These are phyloP conservation scores for Melospiza georgiana DNA, from an alignment of 2,113 vertebrate genomes.

Conservation along the genomic window DNA sequence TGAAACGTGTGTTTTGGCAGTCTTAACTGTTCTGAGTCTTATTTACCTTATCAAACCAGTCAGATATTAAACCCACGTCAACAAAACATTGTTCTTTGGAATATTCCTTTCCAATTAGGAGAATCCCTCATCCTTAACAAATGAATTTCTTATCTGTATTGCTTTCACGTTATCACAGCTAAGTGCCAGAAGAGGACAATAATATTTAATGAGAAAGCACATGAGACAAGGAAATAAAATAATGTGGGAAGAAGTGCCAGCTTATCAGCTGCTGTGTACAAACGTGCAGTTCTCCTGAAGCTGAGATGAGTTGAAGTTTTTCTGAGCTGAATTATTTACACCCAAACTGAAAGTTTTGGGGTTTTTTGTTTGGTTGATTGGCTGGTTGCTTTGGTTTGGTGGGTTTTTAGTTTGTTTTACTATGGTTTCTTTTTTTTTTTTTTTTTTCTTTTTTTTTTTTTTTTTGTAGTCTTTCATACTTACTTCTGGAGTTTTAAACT, in stretches of 20 bases:
- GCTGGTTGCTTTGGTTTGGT: background rate
- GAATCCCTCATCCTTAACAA: constrained; percentile 23
- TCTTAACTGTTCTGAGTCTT: background rate
- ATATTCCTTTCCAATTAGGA: constrained; percentile 36
- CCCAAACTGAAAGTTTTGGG: background rate
- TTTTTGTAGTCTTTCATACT: background rate
- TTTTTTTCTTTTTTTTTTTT: background rate
- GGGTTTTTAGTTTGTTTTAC: too few relatives aligned
- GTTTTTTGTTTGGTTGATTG: fast-evolving
- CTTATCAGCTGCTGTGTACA: background rate
- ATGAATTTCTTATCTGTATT: constrained; percentile 26
- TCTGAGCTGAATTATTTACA: background rate
- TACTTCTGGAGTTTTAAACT: background rate
- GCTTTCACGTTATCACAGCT: background rate
- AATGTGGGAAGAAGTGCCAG: background rate
- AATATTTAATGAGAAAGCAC: background rate
- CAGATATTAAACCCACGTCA: background rate
- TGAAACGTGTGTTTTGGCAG: background rate
- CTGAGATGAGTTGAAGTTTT: background rate
- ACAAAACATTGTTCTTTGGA: background rate
- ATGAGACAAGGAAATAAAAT: background rate
- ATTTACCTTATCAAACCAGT: background rate
- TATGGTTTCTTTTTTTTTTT: fast-evolving
- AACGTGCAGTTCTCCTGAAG: background rate
- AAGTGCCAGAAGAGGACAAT: background rate